Conservation (phyloP, 2,113 vertebrate species). For the Phyllopteryx taeniolatus region DNA sequence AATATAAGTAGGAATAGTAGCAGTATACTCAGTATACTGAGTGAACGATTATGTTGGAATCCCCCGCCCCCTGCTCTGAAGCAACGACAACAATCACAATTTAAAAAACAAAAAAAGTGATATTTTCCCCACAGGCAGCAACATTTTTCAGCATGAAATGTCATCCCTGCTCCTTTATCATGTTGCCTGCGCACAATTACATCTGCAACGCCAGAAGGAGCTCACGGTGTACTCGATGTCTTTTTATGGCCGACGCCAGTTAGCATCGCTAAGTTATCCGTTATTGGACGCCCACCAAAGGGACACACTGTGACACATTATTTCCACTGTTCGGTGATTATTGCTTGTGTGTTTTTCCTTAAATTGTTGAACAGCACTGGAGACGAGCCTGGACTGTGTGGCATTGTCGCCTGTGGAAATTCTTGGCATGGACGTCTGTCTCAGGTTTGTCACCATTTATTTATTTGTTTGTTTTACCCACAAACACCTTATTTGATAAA, state of each 20-base stretch:
- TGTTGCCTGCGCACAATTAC: constrained; percentile 16
- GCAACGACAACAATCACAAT: constrained; percentile 2
- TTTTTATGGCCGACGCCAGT: constrained; percentile 33
- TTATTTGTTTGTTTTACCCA: background rate
- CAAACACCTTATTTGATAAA: too few relatives aligned
- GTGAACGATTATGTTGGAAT: background rate
- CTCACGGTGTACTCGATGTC: constrained; percentile 21
- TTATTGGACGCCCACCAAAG: background rate
- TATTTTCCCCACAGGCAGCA: constrained; percentile 23
- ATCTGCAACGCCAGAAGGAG: constrained; percentile 24
- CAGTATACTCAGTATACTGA: background rate
- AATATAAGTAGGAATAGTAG: too few relatives aligned
- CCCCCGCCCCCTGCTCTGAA: background rate
- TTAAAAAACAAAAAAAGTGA: constrained; percentile 24
- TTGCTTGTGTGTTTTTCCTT: background rate
- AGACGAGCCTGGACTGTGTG: constrained; percentile 22
- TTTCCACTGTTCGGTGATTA: background rate
- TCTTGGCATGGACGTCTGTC: constrained; percentile 56
- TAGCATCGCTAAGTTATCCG: constrained; percentile 27
- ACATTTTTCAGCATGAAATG: constrained; percentile 40
- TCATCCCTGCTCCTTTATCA: constrained; percentile 31
- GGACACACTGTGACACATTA: too few relatives aligned
- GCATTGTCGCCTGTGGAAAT: constrained; percentile 52
- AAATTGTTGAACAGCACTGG: constrained; percentile 46
- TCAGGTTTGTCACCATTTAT: constrained; percentile 49